A percentile compares a stretch with the other conserved stretches of the same genome.
These are phyloP conservation scores for Bimastos eiseni DNA, from an alignment of 2,888 invertebrate genomes.

Conservation along the genomic window DNA sequence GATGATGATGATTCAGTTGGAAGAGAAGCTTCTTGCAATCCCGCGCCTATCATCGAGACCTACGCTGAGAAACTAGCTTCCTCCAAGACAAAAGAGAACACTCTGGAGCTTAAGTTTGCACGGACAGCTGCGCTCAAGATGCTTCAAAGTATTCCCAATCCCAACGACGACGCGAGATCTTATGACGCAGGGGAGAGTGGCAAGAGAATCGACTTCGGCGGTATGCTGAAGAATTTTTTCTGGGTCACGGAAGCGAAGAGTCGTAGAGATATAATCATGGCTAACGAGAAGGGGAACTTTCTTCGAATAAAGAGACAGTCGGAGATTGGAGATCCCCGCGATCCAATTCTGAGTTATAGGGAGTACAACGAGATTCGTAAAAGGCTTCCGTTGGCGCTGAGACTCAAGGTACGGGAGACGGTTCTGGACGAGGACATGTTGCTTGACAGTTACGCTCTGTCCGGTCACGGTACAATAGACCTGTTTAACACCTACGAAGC, in stretches of 20 bases:
- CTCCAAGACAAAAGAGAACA: background rate
- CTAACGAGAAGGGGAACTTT: background rate
- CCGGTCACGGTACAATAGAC: background rate
- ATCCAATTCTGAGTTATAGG: background rate
- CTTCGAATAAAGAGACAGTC: background rate
- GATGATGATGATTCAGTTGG: background rate
- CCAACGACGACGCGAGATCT: background rate
- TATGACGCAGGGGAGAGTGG: background rate
- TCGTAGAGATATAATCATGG: background rate
- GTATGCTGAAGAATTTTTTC: background rate
- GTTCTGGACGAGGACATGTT: background rate
- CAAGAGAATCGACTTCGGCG: too few relatives aligned
- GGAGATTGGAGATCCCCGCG: background rate
- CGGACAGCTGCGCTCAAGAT: background rate
- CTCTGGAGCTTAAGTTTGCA: background rate
- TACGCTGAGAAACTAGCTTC: background rate
- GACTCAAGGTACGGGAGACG: background rate
- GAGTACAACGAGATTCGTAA: background rate
- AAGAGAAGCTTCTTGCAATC: background rate
- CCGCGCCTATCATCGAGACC: background rate
- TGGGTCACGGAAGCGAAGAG: background rate
- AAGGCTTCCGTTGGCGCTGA: background rate
- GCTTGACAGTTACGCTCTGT: background rate
- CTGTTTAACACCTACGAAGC: background rate
- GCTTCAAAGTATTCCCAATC: background rate